Conservation (phyloP, 2,888 invertebrate species). For the Caenorhabditis zanzibari region DNA sequence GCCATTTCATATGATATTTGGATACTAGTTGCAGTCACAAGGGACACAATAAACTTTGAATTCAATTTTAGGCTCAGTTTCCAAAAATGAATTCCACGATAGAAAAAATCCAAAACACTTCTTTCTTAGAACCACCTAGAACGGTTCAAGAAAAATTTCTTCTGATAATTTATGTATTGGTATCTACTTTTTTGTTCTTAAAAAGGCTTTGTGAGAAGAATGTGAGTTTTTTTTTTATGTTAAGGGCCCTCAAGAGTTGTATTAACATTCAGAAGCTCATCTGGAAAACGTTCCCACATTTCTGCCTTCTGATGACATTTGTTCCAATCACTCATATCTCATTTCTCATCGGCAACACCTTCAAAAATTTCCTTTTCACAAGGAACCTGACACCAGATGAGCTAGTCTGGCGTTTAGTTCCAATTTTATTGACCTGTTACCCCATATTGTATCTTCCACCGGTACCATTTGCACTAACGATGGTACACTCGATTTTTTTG, state of each 20-base stretch:
- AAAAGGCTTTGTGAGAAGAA: neutral
- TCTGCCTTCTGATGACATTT: constrained; percentile 31
- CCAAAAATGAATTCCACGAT: neutral
- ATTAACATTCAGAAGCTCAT: constrained; percentile 29
- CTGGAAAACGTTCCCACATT: constrained; percentile 29
- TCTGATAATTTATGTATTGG: neutral
- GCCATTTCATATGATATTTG: neutral
- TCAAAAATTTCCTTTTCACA: neutral
- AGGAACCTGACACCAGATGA: neutral
- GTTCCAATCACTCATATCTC: constrained; percentile 16
- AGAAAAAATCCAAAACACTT: neutral
- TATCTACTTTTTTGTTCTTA: neutral
- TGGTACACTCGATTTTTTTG: constrained; percentile 15
- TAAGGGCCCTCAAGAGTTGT: too few relatives aligned
- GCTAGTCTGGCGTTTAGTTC: neutral
- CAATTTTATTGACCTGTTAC: neutral
- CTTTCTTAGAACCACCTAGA: neutral
- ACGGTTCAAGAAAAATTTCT: neutral
- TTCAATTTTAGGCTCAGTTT: neutral
- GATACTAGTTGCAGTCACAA: neutral
- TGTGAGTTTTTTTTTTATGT: too few relatives aligned
- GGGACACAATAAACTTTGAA: too few relatives aligned
- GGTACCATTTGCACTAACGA: constrained; percentile 12
- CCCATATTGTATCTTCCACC: constrained; percentile 28
- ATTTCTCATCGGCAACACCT: constrained; percentile 6